A percentile compares a stretch with the other conserved stretches of the same genome.
These are phyloP conservation scores for Tamias sibiricus DNA, from an alignment of 2,113 vertebrate genomes.

Conservation along the genomic window DNA sequence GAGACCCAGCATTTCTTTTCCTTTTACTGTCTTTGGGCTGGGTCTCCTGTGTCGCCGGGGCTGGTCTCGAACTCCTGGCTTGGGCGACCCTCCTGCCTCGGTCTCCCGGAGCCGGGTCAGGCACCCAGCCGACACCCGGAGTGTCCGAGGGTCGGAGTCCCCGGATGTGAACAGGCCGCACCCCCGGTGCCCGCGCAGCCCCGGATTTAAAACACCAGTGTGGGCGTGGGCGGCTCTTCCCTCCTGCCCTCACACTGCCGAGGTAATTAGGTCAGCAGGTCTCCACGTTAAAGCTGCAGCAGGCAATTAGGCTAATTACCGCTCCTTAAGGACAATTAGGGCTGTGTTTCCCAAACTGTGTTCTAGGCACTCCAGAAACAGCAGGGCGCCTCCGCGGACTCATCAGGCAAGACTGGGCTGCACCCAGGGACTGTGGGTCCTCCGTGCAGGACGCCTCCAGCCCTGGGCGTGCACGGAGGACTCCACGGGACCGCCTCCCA, in stretches of 20 bases:
- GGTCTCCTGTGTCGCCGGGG: background rate
- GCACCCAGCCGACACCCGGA: background rate
- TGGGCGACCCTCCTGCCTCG: background rate
- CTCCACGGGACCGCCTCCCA: background rate
- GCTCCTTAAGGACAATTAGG: slow-evolving; percentile 54
- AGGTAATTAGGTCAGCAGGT: slow-evolving; percentile 62
- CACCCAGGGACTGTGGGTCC: background rate
- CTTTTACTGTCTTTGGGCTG: background rate
- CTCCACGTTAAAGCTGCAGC: slow-evolving; percentile 28
- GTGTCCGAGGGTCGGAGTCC: background rate
- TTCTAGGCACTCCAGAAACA: background rate
- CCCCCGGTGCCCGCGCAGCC: too few relatives aligned
- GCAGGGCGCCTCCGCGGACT: background rate
- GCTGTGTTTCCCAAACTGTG: background rate
- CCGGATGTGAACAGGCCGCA: background rate
- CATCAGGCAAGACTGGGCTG: background rate
- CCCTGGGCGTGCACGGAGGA: background rate
- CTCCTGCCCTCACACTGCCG: background rate
- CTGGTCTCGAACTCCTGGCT: background rate
- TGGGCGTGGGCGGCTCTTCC: background rate
- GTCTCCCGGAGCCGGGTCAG: background rate
- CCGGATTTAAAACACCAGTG: too few relatives aligned
- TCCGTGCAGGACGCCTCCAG: background rate
- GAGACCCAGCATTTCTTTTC: background rate
- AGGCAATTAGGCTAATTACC: slow-evolving; percentile 63